Evolutionary conservation across 37 sponge, comb jelly and placozoan genomes (phyloP).

Genomic region (Ephydatia muelleri): DNA sequence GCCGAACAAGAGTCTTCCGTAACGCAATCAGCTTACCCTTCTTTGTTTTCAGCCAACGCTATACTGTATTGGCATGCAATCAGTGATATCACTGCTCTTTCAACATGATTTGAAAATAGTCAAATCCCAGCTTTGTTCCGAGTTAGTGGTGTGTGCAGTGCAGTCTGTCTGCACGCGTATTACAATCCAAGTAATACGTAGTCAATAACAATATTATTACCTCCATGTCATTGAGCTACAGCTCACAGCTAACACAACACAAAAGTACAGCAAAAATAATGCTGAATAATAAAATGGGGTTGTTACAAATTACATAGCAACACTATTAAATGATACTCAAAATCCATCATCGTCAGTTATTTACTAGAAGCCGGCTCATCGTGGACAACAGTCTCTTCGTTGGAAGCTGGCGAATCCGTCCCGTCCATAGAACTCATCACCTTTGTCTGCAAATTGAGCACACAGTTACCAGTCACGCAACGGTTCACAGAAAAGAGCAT

Average conservation of each 20-base stretch:
- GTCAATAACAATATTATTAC: too few species aligned
- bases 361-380: conserved; percentile 20
- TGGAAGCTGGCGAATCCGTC: conserved; percentile 1
- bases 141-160: too few species aligned
- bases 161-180: too few species aligned
- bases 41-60: too few species aligned
- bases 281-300: not conserved
- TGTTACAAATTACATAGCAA: not conserved
- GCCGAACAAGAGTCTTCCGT: too few species aligned
- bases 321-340: not conserved
- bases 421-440: not conserved
- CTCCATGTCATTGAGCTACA: not conserved
- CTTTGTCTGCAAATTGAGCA: not conserved
- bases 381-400: conserved; percentile 42
- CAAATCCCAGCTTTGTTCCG: too few species aligned
- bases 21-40: too few species aligned
- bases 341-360: not conserved
- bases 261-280: not conserved
- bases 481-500: too few species aligned
- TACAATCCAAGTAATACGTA: too few species aligned
- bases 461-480: not conserved
- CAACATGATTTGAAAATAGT: too few species aligned
- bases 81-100: too few species aligned
- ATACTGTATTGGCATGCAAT: too few species aligned
- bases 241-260: not conserved